A percentile compares a stretch with the other conserved stretches of the same genome.
Conservation (phyloP, 2,113 vertebrate species). For the Brienomyrus brachyistius region DNA sequence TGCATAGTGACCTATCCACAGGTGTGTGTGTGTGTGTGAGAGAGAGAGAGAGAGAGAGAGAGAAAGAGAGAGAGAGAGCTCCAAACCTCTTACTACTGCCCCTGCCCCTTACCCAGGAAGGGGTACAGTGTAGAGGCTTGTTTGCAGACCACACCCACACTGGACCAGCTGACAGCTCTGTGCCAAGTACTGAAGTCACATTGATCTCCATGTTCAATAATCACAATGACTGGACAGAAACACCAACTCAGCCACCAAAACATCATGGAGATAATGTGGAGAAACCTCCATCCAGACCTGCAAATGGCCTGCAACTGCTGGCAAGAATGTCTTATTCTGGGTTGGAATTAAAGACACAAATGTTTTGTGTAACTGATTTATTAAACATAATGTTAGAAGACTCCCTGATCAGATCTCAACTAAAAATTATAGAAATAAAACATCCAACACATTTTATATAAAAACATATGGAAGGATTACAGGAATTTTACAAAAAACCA, state of each 20-base stretch:
- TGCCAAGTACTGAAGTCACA: neutral
- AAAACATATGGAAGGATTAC: neutral
- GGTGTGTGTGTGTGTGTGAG: neutral
- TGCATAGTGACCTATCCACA: neutral
- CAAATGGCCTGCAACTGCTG: neutral
- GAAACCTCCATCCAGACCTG: neutral
- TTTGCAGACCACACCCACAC: neutral
- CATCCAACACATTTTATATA: slow-evolving; percentile 10
- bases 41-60: too few relatives aligned
- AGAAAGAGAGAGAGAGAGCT: neutral
- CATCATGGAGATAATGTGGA: neutral
- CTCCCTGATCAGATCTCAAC: slow-evolving; percentile 7
- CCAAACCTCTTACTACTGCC: neutral
- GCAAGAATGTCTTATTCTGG: neutral
- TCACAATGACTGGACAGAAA: neutral
- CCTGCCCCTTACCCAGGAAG: neutral
- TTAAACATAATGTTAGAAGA: slow-evolving; percentile 9
- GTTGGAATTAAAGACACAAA: neutral
- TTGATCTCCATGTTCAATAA: neutral
- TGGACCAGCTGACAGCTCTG: neutral
- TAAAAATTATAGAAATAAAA: slow-evolving; percentile 11
- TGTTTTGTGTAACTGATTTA: slow-evolving; percentile 8
- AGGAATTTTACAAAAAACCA: neutral
- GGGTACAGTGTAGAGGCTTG: neutral
- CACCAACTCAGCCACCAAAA: neutral